These are phyloP conservation scores for Poeciliopsis paucimaculata DNA, from an alignment of 2,797 vertebrate species.

Conservation along the genomic window DNA sequence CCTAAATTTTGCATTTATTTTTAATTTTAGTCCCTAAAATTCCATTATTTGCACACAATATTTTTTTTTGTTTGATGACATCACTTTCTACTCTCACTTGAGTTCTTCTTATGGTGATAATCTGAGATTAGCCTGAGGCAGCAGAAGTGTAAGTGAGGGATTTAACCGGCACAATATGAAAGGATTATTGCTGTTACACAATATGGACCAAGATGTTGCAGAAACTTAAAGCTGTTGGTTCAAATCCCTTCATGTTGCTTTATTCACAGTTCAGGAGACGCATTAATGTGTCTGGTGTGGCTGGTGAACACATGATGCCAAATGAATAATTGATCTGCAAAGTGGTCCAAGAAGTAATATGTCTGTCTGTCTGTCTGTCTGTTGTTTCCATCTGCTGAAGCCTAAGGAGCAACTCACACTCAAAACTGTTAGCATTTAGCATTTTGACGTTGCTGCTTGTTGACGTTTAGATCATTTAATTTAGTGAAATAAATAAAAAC, in stretches of 20 bases:
- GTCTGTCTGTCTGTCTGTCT: constrained; percentile 76
- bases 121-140: constrained; percentile 77
- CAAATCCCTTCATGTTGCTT: background rate
- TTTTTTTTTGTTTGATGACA: no score
- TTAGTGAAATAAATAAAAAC: background rate
- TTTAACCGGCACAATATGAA: constrained; percentile 56
- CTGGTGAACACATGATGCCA: constrained; percentile 46
- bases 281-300: constrained; percentile 58
- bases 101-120: constrained; percentile 47
- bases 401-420: background rate
- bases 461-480: background rate
- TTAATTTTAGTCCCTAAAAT: no score
- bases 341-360: constrained; percentile 72
- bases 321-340: constrained; percentile 84
- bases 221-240: background rate
- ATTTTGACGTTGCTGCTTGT: background rate
- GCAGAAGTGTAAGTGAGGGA: constrained; percentile 69
- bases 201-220: constrained; percentile 62
- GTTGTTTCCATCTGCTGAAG: constrained; percentile 74
- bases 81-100: no score
- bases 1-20: no score
- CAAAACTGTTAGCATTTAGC: background rate
- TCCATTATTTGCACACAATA: no score
- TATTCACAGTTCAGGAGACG: constrained; percentile 43
- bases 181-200: constrained; percentile 67